Base-by-base conservation (phyloP, 2,113 vertebrate genomes). In the Cryptoleucopteryx plumbea region DNA sequence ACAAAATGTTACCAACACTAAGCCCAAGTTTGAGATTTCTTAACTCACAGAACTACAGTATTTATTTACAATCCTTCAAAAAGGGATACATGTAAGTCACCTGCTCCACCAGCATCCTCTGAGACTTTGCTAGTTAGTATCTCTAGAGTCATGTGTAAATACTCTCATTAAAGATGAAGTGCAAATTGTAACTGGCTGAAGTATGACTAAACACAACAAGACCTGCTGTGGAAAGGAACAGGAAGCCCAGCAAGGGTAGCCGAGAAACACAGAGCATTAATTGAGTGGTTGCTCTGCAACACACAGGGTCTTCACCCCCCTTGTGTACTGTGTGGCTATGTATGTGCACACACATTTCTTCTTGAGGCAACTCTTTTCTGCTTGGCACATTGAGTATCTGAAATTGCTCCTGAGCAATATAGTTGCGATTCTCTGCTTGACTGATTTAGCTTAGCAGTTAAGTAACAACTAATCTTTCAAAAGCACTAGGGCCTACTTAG, bases 381-480 rank as follows among this genome's bases (percentile, higher is more conserved):
- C 90, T 59, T 22, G 85, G 85, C 95, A 82, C 71, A 16, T 3
- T n/a, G 65, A 93, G 96, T 90, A 83, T 80, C 56, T 47, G 75
- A 94, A 95, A 90, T 50, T 50, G 81, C 92, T 87, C 93, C 96
- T 65, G 40, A 88, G 79, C 86, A 61, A 42, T 59, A 48, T 16
- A 78, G 88, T 70, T 38, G 58, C 4, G 72, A 88, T 86, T 97
- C 97, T 96, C 84, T 93, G 89, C 97, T 95, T 96, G 96, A 92
- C 95, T 97, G 97, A 88, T 72, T 96, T 93, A 89, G 97, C 95
- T 97, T 73, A 97, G 96, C 97, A 88, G 92, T 94, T 97, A 87
- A 98, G 93, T 61, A 97, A 94, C 97, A 86, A 53, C 97, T 97
- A 90, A 98, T 98, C 98, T 97, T 83, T 38, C 88, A 36, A 95